Evolutionary conservation across 2,113 vertebrate species (phyloP).

Genomic region (Excalfactoria chinensis): DNA sequence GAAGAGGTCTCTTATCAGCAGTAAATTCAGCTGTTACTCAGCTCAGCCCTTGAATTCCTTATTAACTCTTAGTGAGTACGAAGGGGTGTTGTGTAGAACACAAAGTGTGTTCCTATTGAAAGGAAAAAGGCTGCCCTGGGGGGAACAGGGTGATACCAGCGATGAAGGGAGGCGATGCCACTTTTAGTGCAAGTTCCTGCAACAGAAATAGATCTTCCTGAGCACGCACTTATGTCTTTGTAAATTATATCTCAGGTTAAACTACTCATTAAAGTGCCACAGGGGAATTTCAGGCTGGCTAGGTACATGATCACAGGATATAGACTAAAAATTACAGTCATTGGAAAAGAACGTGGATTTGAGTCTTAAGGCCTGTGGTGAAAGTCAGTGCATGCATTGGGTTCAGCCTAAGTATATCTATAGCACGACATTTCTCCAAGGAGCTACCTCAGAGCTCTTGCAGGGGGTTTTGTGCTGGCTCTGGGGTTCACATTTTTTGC

Average conservation of each 20-base stretch:
- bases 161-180: no score
- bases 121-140: not conserved
- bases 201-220: conserved; percentile 7
- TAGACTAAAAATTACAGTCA: conserved; percentile 69
- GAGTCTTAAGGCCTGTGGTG: not conserved
- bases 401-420: not conserved
- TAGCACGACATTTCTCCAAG: not conserved
- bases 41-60: not conserved
- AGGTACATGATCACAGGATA: conserved; percentile 49
- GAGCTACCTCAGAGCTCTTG: not conserved
- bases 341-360: conserved; percentile 49
- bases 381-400: not conserved
- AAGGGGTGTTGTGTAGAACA: not conserved
- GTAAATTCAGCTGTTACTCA: not conserved
- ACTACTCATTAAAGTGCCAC: conserved; percentile 62
- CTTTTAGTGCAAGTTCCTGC: not conserved
- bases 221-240: not conserved
- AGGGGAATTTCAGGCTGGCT: conserved; percentile 29
- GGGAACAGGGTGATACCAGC: not conserved
- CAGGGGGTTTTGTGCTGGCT: not conserved
- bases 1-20: not conserved
- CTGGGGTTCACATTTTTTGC: not conserved
- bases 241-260: conserved; percentile 66
- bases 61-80: not conserved
- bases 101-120: not conserved